Evolutionary conservation across 2,888 invertebrate species (phyloP).

Genomic region (Synanthedon andrenaeformis): DNA sequence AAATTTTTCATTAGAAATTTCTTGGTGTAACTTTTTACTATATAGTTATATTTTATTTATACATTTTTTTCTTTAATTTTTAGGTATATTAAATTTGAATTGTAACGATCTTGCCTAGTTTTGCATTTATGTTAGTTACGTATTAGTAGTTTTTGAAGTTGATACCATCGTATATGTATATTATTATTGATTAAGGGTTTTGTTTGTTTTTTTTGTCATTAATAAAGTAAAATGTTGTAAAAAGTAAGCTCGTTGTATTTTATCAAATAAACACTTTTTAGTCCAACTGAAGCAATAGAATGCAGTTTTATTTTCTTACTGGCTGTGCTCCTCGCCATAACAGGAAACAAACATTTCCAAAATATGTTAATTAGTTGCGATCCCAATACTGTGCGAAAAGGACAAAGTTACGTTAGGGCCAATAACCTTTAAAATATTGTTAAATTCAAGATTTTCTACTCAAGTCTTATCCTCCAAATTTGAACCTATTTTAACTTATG

Average conservation of each 20-base stretch:
- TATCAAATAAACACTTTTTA: conserved; percentile 72
- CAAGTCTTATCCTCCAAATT: no score
- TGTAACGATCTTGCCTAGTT: conserved; percentile 66
- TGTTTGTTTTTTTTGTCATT: conserved; percentile 69
- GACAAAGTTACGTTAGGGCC: no score
- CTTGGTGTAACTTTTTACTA: conserved; percentile 44
- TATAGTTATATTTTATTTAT: conserved; percentile 39
- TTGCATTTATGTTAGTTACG: conserved; percentile 68
- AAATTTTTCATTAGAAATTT: conserved; percentile 52
- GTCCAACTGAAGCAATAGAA: conserved; percentile 68
- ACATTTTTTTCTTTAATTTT: conserved; percentile 34
- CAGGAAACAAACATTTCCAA: no score
- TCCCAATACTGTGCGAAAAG: no score
- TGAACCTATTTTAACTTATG: no score
- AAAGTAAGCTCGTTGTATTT: conserved; percentile 72
- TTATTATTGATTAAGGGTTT: conserved; percentile 66
- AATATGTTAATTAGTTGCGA: no score
- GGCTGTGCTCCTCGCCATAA: no score
- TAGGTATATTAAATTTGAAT: conserved; percentile 51
- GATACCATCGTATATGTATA: conserved; percentile 69
- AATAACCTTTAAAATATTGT: no score
- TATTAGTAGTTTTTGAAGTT: conserved; percentile 61
- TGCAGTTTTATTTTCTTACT: conserved; percentile 44
- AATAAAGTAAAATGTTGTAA: conserved; percentile 71
- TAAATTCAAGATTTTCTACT: no score